These are phyloP conservation scores for Buathra laborator DNA, from an alignment of 2,888 invertebrate species.

Conservation along the genomic window DNA sequence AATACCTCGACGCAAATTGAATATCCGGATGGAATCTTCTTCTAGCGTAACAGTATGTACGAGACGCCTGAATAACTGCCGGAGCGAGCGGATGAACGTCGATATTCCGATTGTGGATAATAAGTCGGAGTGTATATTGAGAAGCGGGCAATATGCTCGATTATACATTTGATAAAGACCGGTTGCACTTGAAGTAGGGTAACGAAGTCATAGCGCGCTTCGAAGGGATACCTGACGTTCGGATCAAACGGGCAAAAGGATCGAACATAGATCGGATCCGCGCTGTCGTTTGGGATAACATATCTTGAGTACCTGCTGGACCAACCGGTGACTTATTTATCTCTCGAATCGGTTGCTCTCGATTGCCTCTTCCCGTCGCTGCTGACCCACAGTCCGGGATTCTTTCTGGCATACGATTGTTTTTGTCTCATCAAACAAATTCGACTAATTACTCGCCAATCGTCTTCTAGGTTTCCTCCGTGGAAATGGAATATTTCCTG, in stretches of 20 bases:
- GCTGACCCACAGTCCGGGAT: slow-evolving; percentile 44
- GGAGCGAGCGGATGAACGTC: not conserved
- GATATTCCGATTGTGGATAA: not conserved
- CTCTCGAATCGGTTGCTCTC: slow-evolving; percentile 56
- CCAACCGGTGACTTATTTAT: slow-evolving; percentile 27
- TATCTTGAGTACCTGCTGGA: slow-evolving; percentile 26
- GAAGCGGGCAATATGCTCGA: not conserved
- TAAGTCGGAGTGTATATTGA: not conserved
- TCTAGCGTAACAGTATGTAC: not conserved
- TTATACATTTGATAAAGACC: not conserved
- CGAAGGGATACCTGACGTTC: not conserved
- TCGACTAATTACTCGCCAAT: not conserved
- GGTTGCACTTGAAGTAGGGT: not conserved
- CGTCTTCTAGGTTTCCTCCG: too few relatives aligned
- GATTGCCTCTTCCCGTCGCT: slow-evolving; percentile 47
- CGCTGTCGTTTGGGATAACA: slow-evolving; percentile 25
- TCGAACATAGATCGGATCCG: not conserved
- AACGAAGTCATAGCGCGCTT: not conserved
- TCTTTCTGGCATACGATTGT: slow-evolving; percentile 25
- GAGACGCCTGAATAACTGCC: not conserved
- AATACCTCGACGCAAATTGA: not conserved
- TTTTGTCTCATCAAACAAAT: slow-evolving; percentile 20
- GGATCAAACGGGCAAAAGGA: not conserved
- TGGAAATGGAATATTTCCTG: too few relatives aligned
- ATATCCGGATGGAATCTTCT: not conserved